Percentiles rank a stretch among this genome's conserved stretches.
phyloP scores from a whole-genome alignment of 1,140 invertebrate species.

The Euura saliciscinereae region DNA sequence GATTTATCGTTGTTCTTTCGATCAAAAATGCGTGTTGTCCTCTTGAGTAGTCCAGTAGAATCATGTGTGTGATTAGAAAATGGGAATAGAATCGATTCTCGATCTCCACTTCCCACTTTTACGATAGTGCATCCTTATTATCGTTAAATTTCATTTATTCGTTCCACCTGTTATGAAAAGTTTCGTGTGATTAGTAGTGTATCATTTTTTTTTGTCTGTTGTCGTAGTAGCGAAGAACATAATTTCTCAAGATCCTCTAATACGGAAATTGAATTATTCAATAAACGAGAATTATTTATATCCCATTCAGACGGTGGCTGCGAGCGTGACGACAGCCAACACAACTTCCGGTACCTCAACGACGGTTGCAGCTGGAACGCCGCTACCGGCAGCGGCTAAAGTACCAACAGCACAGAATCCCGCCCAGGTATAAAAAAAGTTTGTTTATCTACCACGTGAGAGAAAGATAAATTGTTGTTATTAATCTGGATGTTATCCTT shows the following conservation, averaged over 20 bases:
- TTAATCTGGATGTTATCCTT: neutral
- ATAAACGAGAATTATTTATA: too few relatives aligned
- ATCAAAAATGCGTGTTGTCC: too few relatives aligned
- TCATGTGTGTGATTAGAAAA: too few relatives aligned
- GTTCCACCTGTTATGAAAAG: neutral
- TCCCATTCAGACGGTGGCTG: constrained; percentile 48
- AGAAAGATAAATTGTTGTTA: too few relatives aligned
- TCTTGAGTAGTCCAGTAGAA: too few relatives aligned
- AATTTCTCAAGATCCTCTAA: too few relatives aligned
- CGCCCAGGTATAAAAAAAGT: constrained; percentile 41
- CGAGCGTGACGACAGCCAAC: constrained; percentile 46
- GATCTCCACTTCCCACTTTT: too few relatives aligned
- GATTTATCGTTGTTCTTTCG: too few relatives aligned
- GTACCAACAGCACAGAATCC: constrained; percentile 42
- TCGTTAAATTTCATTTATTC: neutral
- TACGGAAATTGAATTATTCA: too few relatives aligned
- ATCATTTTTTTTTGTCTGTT: neutral
- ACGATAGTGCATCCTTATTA: neutral
- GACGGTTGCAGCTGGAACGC: constrained; percentile 38
- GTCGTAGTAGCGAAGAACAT: too few relatives aligned
- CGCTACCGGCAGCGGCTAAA: constrained; percentile 33
- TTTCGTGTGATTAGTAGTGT: neutral
- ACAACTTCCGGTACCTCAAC: constrained; percentile 44
- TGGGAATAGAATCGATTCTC: too few relatives aligned
- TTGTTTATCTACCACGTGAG: constrained; percentile 14